Evolutionary conservation across 1,140 invertebrate genomes (phyloP).

Genomic region (Tetragnatha versicolor): DNA sequence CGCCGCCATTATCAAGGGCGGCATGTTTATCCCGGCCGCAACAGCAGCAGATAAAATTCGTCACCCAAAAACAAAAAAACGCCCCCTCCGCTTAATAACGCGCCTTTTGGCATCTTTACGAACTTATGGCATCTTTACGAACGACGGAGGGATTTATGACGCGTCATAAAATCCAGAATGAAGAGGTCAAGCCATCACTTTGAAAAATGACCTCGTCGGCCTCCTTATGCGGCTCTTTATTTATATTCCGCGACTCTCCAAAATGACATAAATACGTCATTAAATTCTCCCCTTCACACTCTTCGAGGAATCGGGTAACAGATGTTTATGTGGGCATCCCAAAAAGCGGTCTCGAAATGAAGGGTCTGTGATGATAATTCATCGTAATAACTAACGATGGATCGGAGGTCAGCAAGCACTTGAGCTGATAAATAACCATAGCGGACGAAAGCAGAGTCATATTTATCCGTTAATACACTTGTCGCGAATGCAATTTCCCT

Average conservation of each 20-base stretch:
- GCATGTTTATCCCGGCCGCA: neutral
- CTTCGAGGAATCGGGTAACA: slow-evolving; percentile 14
- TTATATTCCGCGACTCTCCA: neutral
- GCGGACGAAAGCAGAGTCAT: too few relatives aligned
- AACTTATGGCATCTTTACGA: neutral
- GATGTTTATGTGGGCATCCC: slow-evolving; percentile 6
- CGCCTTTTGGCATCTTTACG: slow-evolving; percentile 41
- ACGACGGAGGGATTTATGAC: slow-evolving; percentile 45
- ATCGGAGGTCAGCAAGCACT: too few relatives aligned
- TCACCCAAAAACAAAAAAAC: neutral
- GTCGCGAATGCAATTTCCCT: too few relatives aligned
- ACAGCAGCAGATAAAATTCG: slow-evolving; percentile 19
- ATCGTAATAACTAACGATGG: too few relatives aligned
- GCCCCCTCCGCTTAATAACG: neutral
- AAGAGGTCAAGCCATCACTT: slow-evolving; percentile 50
- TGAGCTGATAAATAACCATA: too few relatives aligned
- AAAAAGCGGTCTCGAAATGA: too few relatives aligned
- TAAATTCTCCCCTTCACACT: slow-evolving; percentile 19
- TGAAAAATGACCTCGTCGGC: slow-evolving; percentile 25
- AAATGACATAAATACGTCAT: slow-evolving; percentile 33
- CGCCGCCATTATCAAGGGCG: too few relatives aligned
- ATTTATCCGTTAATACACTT: too few relatives aligned
- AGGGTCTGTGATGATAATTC: too few relatives aligned
- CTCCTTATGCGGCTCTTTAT: neutral
- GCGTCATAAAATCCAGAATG: slow-evolving; percentile 50